Conservation (phyloP, 1,140 invertebrate genomes). For the Eueides isabella region DNA sequence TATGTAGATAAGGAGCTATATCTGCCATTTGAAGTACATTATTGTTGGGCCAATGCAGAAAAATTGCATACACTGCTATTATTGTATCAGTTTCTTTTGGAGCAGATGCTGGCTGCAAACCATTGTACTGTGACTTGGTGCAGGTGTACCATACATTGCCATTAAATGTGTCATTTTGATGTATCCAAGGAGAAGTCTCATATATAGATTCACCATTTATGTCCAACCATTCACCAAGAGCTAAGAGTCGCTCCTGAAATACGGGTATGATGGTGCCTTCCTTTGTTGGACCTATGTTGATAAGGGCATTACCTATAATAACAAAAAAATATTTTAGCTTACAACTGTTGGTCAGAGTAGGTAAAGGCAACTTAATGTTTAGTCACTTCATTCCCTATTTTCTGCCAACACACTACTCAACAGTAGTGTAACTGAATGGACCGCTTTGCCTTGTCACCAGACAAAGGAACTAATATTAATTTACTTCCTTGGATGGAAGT, state of each 20-base stretch:
- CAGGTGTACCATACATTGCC: slow-evolving; percentile 90
- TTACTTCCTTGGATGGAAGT: no score
- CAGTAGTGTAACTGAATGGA: no score
- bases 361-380: no score
- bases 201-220: slow-evolving; percentile 96
- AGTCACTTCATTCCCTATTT: no score
- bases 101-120: slow-evolving; percentile 42
- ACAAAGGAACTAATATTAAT: no score
- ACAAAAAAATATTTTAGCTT: no score
- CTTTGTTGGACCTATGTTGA: slow-evolving; percentile 96
- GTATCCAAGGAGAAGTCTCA: slow-evolving; percentile 87
- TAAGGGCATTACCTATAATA: slow-evolving; percentile 89
- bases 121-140: slow-evolving; percentile 62
- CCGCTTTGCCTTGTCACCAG: no score
- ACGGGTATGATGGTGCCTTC: slow-evolving; percentile 94
- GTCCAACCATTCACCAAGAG: slow-evolving; percentile 89
- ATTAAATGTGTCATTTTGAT: slow-evolving; percentile 92
- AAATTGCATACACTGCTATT: slow-evolving; percentile 84
- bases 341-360: no score
- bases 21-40: slow-evolving; percentile 80
- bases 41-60: slow-evolving; percentile 86
- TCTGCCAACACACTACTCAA: no score
- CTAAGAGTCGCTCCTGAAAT: slow-evolving; percentile 92
- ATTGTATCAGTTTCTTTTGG: slow-evolving; percentile 49
- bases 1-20: slow-evolving; percentile 59